phyloP scores from a whole-genome alignment of 2,888 invertebrate genomes.

The Xestia xanthographa region DNA sequence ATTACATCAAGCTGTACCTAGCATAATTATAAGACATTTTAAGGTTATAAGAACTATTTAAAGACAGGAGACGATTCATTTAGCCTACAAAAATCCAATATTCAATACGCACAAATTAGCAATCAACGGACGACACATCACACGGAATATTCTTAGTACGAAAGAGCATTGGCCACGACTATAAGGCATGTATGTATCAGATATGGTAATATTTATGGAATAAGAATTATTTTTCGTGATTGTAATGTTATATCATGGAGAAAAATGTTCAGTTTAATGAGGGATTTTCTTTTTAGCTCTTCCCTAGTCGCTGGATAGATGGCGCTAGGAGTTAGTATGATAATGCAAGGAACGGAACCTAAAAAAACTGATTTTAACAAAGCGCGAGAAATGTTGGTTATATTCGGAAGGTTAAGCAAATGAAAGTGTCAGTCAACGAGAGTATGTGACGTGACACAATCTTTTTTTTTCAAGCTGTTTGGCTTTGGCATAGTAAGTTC shows the following conservation, averaged over 20 bases:
- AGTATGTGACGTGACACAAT: too few relatives aligned
- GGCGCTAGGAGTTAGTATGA: too few relatives aligned
- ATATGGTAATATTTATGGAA: neutral
- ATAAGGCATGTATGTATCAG: neutral
- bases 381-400: too few relatives aligned
- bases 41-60: neutral
- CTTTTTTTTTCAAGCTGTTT: too few relatives aligned
- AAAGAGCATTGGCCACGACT: neutral
- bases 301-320: too few relatives aligned
- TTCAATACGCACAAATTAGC: conserved; percentile 12
- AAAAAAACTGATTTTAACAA: too few relatives aligned
- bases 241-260: neutral
- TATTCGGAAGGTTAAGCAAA: too few relatives aligned
- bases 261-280: neutral
- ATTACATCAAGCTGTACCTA: conserved; percentile 19
- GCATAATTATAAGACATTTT: conserved; percentile 5
- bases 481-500: too few relatives aligned
- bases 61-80: neutral
- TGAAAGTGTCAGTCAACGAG: too few relatives aligned
- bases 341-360: too few relatives aligned
- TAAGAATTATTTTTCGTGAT: neutral
- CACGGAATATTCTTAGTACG: conserved; percentile 9
- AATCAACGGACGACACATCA: conserved; percentile 37
- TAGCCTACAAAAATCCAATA: conserved; percentile 37
- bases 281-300: too few relatives aligned